Conservation (phyloP, 2,113 vertebrate species). For the Patagioenas fasciata region DNA sequence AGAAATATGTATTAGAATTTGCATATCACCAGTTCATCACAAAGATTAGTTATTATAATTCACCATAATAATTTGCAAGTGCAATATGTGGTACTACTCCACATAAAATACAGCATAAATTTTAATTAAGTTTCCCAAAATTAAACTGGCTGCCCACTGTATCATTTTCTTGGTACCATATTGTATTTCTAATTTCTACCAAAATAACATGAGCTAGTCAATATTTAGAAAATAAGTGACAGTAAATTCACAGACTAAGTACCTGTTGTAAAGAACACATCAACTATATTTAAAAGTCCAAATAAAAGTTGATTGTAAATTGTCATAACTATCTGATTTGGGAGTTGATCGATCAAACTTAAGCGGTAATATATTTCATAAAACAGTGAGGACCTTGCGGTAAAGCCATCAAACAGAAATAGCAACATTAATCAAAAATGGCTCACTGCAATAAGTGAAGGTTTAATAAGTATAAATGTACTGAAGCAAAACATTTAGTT, state of each 20-base stretch:
- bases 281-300: constrained; percentile 27
- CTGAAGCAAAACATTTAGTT: constrained; percentile 71
- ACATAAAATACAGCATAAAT: not conserved
- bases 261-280: not conserved
- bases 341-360: constrained; percentile 76
- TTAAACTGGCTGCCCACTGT: not conserved
- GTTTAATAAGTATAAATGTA: constrained; percentile 79
- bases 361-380: constrained; percentile 73
- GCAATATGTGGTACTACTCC: not conserved
- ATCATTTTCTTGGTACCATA: not conserved
- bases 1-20: not conserved
- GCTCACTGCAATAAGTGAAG: constrained; percentile 70
- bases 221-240: not conserved
- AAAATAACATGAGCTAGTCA: not conserved
- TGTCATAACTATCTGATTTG: constrained; percentile 54
- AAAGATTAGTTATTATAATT: not conserved
- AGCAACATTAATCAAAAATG: constrained; percentile 82
- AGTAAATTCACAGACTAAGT: not conserved
- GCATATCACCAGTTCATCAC: not conserved
- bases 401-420: constrained; percentile 72
- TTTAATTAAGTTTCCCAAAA: not conserved
- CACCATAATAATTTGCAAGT: not conserved
- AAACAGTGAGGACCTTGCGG: constrained; percentile 69
- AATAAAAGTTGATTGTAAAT: constrained; percentile 62
- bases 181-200: not conserved